Evolutionary conservation across 2,888 invertebrate species (phyloP).

Genomic region (Germaria angustata): DNA sequence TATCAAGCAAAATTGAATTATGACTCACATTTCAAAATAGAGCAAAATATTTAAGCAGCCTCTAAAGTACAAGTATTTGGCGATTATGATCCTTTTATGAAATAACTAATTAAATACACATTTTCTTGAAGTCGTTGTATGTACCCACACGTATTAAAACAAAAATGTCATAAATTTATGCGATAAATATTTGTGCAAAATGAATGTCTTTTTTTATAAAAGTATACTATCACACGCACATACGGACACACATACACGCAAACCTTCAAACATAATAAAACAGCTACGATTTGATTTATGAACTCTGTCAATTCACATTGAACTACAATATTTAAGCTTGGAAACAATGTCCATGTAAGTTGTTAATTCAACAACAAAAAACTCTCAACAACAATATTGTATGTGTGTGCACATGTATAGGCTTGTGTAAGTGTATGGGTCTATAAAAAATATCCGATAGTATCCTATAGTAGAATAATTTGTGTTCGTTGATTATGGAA

Average conservation of each 20-base stretch:
- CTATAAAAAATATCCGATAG: background rate
- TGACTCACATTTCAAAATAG: too few species aligned
- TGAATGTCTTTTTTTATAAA: background rate
- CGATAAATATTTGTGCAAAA: background rate
- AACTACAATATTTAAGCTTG: background rate
- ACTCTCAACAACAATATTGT: too few species aligned
- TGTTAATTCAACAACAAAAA: background rate
- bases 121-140: too few species aligned
- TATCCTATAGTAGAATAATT: background rate
- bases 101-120: background rate
- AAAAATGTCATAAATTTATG: constrained; percentile 7
- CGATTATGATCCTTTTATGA: background rate
- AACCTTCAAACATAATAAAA: too few species aligned
- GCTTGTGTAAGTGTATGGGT: background rate
- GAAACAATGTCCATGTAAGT: background rate
- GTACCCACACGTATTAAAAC: background rate
- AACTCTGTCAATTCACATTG: background rate
- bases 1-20: too few species aligned
- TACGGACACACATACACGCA: background rate
- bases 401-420: background rate
- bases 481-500: constrained; percentile 35
- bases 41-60: too few species aligned
- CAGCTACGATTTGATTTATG: background rate
- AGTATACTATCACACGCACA: background rate
- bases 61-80: too few species aligned